phyloP scores from a whole-genome alignment of 2,888 invertebrate genomes.

The Drosophila robusta region DNA sequence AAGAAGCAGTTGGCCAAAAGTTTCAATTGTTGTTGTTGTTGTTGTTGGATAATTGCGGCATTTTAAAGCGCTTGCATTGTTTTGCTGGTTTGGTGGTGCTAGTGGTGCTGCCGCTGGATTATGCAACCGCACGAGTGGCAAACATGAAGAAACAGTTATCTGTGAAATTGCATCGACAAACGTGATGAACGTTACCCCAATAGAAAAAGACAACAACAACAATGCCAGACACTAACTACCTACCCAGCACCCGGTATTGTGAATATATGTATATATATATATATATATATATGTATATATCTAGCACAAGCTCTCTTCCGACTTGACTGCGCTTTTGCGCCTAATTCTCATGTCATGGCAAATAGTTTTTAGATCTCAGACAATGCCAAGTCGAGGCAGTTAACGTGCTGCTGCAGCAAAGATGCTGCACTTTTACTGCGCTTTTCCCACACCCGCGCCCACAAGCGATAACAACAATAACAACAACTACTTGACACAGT shows the following conservation, averaged over 20 bases:
- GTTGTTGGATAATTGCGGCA: slow-evolving; percentile 70
- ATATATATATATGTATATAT: slow-evolving; percentile 5
- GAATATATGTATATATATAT: slow-evolving; percentile 4
- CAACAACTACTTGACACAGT: slow-evolving; percentile 59
- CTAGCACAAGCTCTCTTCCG: slow-evolving; percentile 70
- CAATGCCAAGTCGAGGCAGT: slow-evolving; percentile 55
- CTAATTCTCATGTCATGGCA: slow-evolving; percentile 77
- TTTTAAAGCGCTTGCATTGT: slow-evolving; percentile 70
- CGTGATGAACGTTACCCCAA: slow-evolving; percentile 81
- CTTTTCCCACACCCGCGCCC: slow-evolving; percentile 59
- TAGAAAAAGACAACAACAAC: slow-evolving; percentile 42
- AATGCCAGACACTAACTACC: slow-evolving; percentile 27
- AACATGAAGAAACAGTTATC: slow-evolving; percentile 79
- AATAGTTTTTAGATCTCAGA: slow-evolving; percentile 45
- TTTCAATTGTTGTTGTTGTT: slow-evolving; percentile 41
- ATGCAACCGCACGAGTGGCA: slow-evolving; percentile 71
- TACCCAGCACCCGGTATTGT: slow-evolving; percentile 29
- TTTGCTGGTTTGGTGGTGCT: slow-evolving; percentile 45
- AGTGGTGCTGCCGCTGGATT: slow-evolving; percentile 47
- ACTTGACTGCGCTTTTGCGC: slow-evolving; percentile 71
- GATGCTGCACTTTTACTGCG: slow-evolving; percentile 71
- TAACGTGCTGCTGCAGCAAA: slow-evolving; percentile 25
- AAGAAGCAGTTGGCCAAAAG: slow-evolving; percentile 56
- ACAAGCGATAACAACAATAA: background rate
- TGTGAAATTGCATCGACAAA: slow-evolving; percentile 81